Base-by-base conservation (phyloP, 2,797 vertebrate genomes). In the Onychomys torridus region DNA sequence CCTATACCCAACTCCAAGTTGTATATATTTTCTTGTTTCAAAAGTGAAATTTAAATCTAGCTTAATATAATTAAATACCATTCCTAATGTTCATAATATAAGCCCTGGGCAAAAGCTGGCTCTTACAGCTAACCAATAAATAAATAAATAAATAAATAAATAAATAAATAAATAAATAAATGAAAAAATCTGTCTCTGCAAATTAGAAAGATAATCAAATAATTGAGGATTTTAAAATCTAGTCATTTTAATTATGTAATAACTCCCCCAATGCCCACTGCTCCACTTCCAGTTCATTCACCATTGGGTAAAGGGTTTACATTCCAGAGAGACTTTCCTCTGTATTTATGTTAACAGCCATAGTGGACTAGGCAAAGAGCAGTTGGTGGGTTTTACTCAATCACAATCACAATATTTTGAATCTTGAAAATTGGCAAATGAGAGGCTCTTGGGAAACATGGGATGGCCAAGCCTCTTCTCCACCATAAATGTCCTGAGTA, bases 161-260 rank as follows among this genome's bases (percentile, higher is more conserved):
- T n/a, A n/a, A 61, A 13, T 43, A 43, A 21, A 49, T 49, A 49
- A 10, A 52, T 32, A 92, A 19, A n/a, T 61, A 94, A 69, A 37
- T n/a, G n/a, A 27, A 61, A 67, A 10, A 90, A 67, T 75, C 65
- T 71, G 4, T 84, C 43, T 95, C 87, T 96, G 81, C 32, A 96
- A 97, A 90, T 97, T 96, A 90, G 88, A 94, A 96, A 90, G 84
- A 95, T 94, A 96, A 97, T 93, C 79, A 96, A 93, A 96, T 95
- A 94, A 94, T 75, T 82, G 86, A 61, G 37, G n/a, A 52, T 91
- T 97, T 97, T 96, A 84, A 95, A 27, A 95, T 73, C n/a, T 92
- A 46, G 59, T 85, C 16, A 90, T 96, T 96, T 95, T 92, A 91
- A 94, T 94, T 91, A 84, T 78, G 23, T 29, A 82, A 90, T 95